Evolutionary conservation across 2,113 vertebrate species (phyloP), one percentile per base, ranked within the genome.

Genomic region (Elephantulus edwardii): DNA sequence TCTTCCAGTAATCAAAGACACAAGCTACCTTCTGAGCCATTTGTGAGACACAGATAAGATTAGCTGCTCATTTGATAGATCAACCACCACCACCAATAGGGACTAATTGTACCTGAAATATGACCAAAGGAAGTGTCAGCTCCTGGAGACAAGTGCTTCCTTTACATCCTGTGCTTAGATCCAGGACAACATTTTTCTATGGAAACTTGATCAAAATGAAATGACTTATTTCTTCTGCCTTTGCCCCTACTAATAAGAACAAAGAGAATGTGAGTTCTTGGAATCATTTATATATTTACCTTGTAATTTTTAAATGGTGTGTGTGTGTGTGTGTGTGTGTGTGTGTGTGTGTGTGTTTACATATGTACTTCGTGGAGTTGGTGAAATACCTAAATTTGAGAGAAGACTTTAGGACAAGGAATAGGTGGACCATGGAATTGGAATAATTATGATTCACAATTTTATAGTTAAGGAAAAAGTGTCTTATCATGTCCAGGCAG

Each of bases 1-100:
- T 96, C 94, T 94, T 83, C 66, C 44, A 87, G 96, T 97, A 97
- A 98, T 98, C 97, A 97, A 97, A 98, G 97, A 97, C 96, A 97
- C 97, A 97, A 96, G 97, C 97, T 97, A 97, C 97, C 96, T 97
- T 97, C 97, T 96, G 97, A 97, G 95, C 96, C 95, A 97, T 98
- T 98, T 97, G 96, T 95, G 96, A 97, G 97, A 95, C 92, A 48
- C 92, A 97, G 97, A 97, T 98, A 98, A 98, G 97, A 97, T 97
- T 97, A 96, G 96, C 94, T 91, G 86, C 89, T 96, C 82, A 83
- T 95, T 71, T 74, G 95, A 96, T 97, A 97, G 96, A 95, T 95
- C 97, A 96, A 89, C 93, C 96, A 96, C 92, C 94, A 86, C 91
- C 95, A 92, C 94, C 92, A 90, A 95, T 94, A 95, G 88, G 79